A percentile compares a stretch with the other conserved stretches of the same genome.
Evolutionary conservation across 2,888 invertebrate genomes (phyloP).

Genomic region (Perdita meconis): DNA sequence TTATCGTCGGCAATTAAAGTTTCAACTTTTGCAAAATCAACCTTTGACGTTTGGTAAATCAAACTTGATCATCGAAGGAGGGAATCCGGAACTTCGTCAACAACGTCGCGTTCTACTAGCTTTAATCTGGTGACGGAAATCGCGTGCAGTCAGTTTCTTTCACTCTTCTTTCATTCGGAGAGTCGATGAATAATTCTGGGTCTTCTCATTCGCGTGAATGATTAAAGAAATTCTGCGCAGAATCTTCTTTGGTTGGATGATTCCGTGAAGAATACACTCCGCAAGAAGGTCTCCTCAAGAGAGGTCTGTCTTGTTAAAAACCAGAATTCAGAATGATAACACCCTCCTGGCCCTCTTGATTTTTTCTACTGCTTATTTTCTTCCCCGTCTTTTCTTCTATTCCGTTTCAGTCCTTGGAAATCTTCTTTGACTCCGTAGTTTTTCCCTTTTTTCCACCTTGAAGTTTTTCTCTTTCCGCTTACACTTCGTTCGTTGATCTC

Average conservation of each 20-base stretch:
- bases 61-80: not conserved
- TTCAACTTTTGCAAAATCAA: slow-evolving; percentile 4
- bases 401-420: not conserved
- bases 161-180: slow-evolving; percentile 20
- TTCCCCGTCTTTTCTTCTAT: not conserved
- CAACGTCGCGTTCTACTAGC: slow-evolving; percentile 48
- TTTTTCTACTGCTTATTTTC: slow-evolving; percentile 14
- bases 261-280: slow-evolving; percentile 31
- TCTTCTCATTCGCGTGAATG: slow-evolving; percentile 37
- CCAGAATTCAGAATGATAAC: no score
- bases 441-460: not conserved
- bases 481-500: slow-evolving; percentile 14
- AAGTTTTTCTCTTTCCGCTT: not conserved
- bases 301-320: slow-evolving; percentile 65
- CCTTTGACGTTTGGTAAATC: not conserved
- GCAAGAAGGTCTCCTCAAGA: slow-evolving; percentile 25
- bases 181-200: slow-evolving; percentile 58
- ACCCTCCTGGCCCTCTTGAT: not conserved
- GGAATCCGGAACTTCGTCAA: not conserved
- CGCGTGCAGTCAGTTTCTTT: slow-evolving; percentile 26
- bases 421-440: slow-evolving; percentile 1
- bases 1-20: slow-evolving; percentile 12
- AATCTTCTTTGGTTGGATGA: slow-evolving; percentile 46
- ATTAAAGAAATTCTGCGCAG: slow-evolving; percentile 30
- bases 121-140: slow-evolving; percentile 52